Evolutionary conservation across 2,888 invertebrate species (phyloP), one percentile per base, ranked within the genome.

Genomic region (Ditula angustiorana): DNA sequence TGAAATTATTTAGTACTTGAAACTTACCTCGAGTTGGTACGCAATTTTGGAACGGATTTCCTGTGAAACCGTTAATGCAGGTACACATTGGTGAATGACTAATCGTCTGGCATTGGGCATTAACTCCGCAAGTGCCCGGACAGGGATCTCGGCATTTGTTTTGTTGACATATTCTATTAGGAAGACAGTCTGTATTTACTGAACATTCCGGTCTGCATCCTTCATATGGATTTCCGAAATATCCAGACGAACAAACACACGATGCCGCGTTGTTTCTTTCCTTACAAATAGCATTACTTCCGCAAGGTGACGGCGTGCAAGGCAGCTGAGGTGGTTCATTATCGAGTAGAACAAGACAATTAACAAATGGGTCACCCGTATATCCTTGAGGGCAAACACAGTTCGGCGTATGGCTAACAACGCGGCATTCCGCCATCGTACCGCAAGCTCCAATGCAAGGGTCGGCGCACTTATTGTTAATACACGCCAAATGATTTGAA

Each of bases 141-240:
- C 96, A 96, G 7, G 96, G 96, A 81, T 96, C 95, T 73, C 93
- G 90, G 76, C 97, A 97, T 85, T 96, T 96, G 76, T 95, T 95
- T 80, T 95, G 94, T 63, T 95, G 94, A 73, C 97, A 97, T 19
- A 96, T 95, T 79, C 93, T 94, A 77, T 95, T 95, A 4, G 95
- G 94, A 1, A 95, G 89, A 80, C 96, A 96, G 75, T 96, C 96
- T 1, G 96, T 95, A 77, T 96, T 96, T 19, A 96, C 88, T 0
- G 95, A 92, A 79, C 96, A 96, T 86, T 96, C 96, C 19, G 96
- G 96, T 69, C 95, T 92, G 80, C 96, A 96, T 49, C 95, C 96
- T 76, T 94, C 94, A 69, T 95, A 94, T 3, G 94, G 94, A 77
- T 94, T 94, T 56, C 94, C 95, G 67, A 90, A 94, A 80, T 95